Percentiles rank a stretch among this genome's conserved stretches.
phyloP scores from a whole-genome alignment of 2,888 invertebrate species.

The Drosophila incognita region DNA sequence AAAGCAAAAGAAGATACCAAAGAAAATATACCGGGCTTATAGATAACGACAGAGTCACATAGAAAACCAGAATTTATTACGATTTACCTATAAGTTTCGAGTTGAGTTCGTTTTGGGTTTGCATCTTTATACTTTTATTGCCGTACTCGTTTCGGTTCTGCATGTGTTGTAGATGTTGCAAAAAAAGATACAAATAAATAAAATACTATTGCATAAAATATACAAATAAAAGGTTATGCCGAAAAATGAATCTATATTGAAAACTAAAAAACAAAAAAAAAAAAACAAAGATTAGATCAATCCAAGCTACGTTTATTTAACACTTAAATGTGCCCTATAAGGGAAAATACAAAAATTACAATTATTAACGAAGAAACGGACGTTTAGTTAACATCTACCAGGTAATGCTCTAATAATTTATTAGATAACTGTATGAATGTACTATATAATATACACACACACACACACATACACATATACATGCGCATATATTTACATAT shows the following conservation, averaged over 20 bases:
- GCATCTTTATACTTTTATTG: slow-evolving; percentile 38
- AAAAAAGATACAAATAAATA: slow-evolving; percentile 4
- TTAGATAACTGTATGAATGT: slow-evolving; percentile 43
- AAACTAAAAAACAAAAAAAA: neutral
- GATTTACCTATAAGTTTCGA: slow-evolving; percentile 22
- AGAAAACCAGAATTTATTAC: neutral
- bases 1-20: slow-evolving; percentile 25
- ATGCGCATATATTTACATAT: slow-evolving; percentile 28
- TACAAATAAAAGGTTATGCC: neutral
- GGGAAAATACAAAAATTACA: slow-evolving; percentile 34
- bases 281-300: slow-evolving; percentile 27
- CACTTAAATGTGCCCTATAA: slow-evolving; percentile 61
- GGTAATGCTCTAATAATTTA: slow-evolving; percentile 38
- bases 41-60: slow-evolving; percentile 11
- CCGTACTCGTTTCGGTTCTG: slow-evolving; percentile 46
- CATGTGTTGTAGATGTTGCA: slow-evolving; percentile 64
- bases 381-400: slow-evolving; percentile 62
- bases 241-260: slow-evolving; percentile 29
- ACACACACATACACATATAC: neutral
- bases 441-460: slow-evolving; percentile 35
- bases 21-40: slow-evolving; percentile 2
- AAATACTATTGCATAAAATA: slow-evolving; percentile 7
- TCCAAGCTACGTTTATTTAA: slow-evolving; percentile 40
- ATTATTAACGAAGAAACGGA: slow-evolving; percentile 58
- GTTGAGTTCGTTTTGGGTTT: slow-evolving; percentile 53